phyloP scores from a whole-genome alignment of 1,140 invertebrate genomes.

The Papilio glaucus region DNA sequence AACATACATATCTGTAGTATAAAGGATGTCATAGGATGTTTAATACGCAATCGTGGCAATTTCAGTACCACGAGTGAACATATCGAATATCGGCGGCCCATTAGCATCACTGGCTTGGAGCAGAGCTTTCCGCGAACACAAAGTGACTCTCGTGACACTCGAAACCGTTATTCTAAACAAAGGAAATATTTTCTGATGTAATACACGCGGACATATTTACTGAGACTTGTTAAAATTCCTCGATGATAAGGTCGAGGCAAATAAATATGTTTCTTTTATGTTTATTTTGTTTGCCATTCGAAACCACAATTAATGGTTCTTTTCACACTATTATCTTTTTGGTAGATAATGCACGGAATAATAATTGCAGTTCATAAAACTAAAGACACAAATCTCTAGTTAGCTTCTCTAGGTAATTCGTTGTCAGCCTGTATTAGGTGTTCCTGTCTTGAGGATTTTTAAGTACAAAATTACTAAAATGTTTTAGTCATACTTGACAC shows the following conservation, averaged over 20 bases:
- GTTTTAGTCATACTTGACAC: no score
- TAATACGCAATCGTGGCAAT: background rate
- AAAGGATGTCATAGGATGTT: no score
- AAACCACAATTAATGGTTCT: no score
- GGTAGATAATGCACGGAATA: no score
- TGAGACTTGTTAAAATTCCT: slow-evolving; percentile 32
- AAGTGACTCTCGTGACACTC: slow-evolving; percentile 35
- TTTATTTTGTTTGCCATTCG: background rate
- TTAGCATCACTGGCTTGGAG: slow-evolving; percentile 29
- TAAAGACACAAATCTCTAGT: no score
- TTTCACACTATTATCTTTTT: no score
- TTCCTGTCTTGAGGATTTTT: no score
- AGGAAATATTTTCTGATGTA: slow-evolving; percentile 29
- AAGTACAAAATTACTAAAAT: no score
- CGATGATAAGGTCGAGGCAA: background rate
- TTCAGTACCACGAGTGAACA: slow-evolving; percentile 12
- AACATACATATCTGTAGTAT: no score
- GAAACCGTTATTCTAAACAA: slow-evolving; percentile 37
- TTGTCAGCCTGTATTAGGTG: no score
- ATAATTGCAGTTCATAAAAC: no score
- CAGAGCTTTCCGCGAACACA: slow-evolving; percentile 24
- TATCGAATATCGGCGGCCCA: slow-evolving; percentile 23
- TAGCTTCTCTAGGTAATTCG: no score
- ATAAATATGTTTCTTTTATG: background rate
- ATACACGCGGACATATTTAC: slow-evolving; percentile 1